Percentiles rank a stretch among this genome's conserved stretches.
Conservation (phyloP, 64 coral and sea anemone species). For the Orbicella faveolata region DNA sequence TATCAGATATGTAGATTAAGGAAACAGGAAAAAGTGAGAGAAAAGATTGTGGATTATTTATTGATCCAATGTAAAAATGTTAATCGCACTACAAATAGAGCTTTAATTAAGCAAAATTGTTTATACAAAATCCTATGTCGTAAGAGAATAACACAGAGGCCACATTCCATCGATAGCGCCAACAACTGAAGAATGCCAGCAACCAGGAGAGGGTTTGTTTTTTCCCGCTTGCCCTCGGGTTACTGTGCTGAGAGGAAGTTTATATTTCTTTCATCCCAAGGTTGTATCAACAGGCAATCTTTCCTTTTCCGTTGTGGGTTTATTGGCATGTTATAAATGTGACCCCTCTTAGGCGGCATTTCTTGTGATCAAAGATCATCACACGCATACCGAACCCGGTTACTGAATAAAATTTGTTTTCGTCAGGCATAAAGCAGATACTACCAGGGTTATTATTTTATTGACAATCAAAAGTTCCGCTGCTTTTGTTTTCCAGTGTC, state of each 20-base stretch:
- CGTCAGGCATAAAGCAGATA: not conserved
- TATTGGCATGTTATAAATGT: not conserved
- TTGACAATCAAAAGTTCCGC: no score
- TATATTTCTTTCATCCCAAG: not conserved
- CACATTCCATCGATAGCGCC: not conserved
- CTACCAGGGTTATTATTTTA: not conserved
- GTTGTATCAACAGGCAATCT: not conserved
- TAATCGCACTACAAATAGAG: not conserved
- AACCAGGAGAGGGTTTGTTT: not conserved
- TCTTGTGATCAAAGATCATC: not conserved
- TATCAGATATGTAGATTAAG: not conserved
- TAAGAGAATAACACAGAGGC: not conserved
- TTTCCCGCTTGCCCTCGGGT: not conserved
- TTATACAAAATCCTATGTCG: not conserved
- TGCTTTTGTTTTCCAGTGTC: no score
- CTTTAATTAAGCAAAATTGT: not conserved
- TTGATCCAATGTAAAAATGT: not conserved
- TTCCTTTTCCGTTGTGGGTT: not conserved
- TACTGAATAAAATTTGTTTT: not conserved
- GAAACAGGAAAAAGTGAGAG: not conserved
- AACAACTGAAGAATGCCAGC: not conserved
- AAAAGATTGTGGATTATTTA: not conserved
- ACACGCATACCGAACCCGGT: not conserved
- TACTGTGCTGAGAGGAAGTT: not conserved
- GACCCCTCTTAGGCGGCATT: not conserved